Evolutionary conservation across 2,797 vertebrate species (phyloP).

Genomic region (Catostomus latipinnis): DNA sequence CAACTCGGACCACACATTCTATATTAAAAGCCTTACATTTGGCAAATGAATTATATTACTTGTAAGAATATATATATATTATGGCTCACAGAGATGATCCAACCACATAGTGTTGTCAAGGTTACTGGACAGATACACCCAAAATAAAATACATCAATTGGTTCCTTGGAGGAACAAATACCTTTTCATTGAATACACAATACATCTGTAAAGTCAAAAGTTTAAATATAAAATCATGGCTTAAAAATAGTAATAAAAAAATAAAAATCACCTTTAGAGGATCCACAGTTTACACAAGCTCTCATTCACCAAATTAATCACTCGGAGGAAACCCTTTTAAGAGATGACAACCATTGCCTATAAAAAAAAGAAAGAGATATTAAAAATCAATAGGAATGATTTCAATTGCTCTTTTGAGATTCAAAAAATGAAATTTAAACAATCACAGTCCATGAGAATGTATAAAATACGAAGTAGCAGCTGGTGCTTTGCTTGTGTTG

Average conservation of each 20-base stretch:
- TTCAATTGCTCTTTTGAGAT: neutral
- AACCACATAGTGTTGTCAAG: neutral
- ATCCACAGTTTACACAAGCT: too few relatives aligned
- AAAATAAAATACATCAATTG: neutral
- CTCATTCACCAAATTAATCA: constrained; percentile 7
- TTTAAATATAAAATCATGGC: neutral
- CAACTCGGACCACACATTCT: too few relatives aligned
- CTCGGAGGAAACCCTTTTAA: constrained; percentile 6
- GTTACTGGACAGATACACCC: neutral
- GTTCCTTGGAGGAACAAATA: neutral
- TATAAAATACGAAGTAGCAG: neutral
- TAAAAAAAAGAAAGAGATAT: too few relatives aligned
- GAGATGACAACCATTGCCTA: neutral
- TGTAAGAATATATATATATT: too few relatives aligned
- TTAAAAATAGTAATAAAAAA: too few relatives aligned
- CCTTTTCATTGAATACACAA: too few relatives aligned
- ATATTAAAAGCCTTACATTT: too few relatives aligned
- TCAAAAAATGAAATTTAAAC: neutral
- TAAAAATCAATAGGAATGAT: neutral
- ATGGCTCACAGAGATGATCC: too few relatives aligned
- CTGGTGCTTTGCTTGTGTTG: neutral
- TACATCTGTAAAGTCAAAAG: neutral
- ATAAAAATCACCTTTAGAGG: too few relatives aligned
- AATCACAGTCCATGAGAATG: neutral
- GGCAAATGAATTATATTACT: too few relatives aligned